phyloP scores from a whole-genome alignment of 1,140 invertebrate genomes.

The Drosophila tropicalis region DNA sequence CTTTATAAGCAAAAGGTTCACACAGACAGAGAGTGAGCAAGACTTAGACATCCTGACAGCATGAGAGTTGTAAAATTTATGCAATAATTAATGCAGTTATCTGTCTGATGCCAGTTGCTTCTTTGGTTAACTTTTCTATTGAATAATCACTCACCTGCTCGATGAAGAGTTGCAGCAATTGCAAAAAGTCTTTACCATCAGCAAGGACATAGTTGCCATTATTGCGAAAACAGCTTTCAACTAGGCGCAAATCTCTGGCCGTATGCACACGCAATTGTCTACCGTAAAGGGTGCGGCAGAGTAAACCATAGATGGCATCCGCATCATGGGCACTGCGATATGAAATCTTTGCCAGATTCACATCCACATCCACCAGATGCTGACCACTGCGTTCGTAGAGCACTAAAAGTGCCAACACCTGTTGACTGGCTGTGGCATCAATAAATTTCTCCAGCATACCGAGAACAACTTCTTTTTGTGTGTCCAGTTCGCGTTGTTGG shows the following conservation, averaged over 20 bases:
- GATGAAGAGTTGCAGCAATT: constrained; percentile 71
- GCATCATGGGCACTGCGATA: constrained; percentile 64
- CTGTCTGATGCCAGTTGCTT: constrained; percentile 33
- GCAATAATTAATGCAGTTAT: constrained; percentile 44
- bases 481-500: constrained; percentile 72
- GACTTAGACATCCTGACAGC: not conserved
- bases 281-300: constrained; percentile 49
- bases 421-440: constrained; percentile 68
- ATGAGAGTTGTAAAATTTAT: constrained; percentile 21
- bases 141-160: constrained; percentile 64
- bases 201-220: constrained; percentile 78
- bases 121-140: constrained; percentile 30
- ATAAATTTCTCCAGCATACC: constrained; percentile 82
- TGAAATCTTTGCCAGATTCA: constrained; percentile 20
- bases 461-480: constrained; percentile 80
- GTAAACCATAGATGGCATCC: constrained; percentile 59
- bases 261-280: constrained; percentile 57
- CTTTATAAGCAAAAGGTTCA: constrained; percentile 5
- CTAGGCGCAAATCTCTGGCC: constrained; percentile 52
- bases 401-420: constrained; percentile 68
- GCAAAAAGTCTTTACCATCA: constrained; percentile 76
- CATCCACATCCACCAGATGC: constrained; percentile 32
- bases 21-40: not conserved
- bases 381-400: constrained; percentile 74
- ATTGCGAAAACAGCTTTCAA: constrained; percentile 74